These are phyloP conservation scores for Callinectes sapidus DNA, from an alignment of 2,888 invertebrate genomes.

Conservation along the genomic window DNA sequence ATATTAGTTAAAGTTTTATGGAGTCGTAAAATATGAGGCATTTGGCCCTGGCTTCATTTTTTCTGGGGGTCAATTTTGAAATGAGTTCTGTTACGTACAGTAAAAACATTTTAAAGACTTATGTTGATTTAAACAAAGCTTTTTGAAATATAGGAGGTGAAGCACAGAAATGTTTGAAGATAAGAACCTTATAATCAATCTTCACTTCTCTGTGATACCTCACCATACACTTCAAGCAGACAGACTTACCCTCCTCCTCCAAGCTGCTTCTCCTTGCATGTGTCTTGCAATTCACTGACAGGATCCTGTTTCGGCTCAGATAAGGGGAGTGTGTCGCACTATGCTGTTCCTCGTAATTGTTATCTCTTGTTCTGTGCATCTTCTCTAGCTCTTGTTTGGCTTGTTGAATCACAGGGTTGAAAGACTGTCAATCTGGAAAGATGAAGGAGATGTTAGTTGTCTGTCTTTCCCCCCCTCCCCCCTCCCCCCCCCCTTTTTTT, in stretches of 20 bases:
- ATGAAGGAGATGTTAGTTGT: no score
- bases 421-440: not conserved
- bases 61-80: no score
- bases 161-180: no score
- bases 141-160: no score
- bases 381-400: not conserved
- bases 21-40: no score
- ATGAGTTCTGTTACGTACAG: no score
- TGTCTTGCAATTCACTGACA: not conserved
- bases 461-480: not conserved
- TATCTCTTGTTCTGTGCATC: not conserved
- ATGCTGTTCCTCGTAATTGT: not conserved
- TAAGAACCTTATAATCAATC: no score
- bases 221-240: not conserved
- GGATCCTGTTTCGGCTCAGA: not conserved
- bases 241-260: not conserved
- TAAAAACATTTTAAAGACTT: no score
- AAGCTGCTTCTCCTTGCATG: not conserved
- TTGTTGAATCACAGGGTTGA: not conserved
- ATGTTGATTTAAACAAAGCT: no score
- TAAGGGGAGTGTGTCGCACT: not conserved
- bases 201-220: no score
- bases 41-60: no score
- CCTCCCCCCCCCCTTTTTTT: not conserved
- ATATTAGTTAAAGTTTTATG: no score